Conservation (phyloP, 1,140 invertebrate species). For the Trichonephila clavipes region DNA sequence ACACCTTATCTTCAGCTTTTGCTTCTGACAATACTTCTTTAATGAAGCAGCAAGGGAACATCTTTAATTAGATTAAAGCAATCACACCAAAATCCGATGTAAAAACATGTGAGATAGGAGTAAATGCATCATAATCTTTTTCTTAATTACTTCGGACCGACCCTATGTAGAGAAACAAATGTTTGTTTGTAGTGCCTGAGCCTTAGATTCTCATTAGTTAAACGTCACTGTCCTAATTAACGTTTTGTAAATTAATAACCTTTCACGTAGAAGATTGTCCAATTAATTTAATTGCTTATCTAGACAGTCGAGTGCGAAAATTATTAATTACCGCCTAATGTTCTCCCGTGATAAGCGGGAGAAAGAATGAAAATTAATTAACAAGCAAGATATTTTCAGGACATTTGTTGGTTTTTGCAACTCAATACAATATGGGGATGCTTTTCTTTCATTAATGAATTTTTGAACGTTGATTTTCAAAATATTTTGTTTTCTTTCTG, state of each 20-base stretch:
- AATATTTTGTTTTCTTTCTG: background rate
- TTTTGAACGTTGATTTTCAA: background rate
- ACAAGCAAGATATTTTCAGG: background rate
- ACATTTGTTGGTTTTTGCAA: background rate
- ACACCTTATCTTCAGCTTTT: background rate
- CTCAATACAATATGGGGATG: background rate
- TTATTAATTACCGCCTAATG: conserved; percentile 71
- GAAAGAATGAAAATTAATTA: conserved; percentile 65
- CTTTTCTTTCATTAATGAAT: background rate
- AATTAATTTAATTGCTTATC: conserved; percentile 71
- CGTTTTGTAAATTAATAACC: conserved; percentile 70
- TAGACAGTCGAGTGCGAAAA: conserved; percentile 42
- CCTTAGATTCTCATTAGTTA: conserved; percentile 48
- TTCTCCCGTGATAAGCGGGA: conserved; percentile 22
- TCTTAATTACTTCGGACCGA: conserved; percentile 24
- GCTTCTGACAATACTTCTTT: background rate
- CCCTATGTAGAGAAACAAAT: background rate
- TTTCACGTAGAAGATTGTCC: conserved; percentile 65
- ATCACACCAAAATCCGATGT: background rate
- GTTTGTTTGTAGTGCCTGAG: background rate
- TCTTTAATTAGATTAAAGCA: background rate
- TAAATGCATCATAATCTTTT: background rate
- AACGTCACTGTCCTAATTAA: conserved; percentile 64
- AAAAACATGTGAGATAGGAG: background rate
- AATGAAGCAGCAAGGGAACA: background rate